Percentiles rank a stretch among this genome's conserved stretches.
Conservation (phyloP, 2,888 invertebrate genomes). For the Drosophila phalerata region DNA sequence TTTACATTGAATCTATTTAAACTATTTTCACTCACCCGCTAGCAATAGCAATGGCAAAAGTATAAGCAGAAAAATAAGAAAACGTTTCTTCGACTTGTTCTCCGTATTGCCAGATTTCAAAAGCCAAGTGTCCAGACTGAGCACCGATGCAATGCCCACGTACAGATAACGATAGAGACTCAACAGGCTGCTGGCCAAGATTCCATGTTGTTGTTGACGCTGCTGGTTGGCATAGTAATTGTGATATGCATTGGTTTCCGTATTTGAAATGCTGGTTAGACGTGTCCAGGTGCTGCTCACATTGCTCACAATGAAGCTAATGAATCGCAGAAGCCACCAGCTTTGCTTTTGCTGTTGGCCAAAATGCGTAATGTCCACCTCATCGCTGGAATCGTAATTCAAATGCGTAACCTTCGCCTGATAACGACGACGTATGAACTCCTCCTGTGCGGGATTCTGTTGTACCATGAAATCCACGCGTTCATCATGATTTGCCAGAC, state of each 20-base stretch:
- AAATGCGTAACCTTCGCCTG: conserved; percentile 67
- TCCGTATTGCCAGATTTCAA: conserved; percentile 77
- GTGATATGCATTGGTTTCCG: conserved; percentile 59
- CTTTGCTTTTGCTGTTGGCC: conserved; percentile 62
- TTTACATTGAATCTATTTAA: conserved; percentile 31
- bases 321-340: conserved; percentile 78
- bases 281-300: conserved; percentile 72
- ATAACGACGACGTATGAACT: conserved; percentile 84
- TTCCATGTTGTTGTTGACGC: conserved; percentile 66
- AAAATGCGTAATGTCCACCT: conserved; percentile 77
- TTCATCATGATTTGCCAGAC: conserved; percentile 88
- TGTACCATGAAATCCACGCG: conserved; percentile 85
- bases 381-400: conserved; percentile 84
- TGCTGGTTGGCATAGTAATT: conserved; percentile 66
- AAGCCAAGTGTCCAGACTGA: conserved; percentile 83
- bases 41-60: conserved; percentile 87
- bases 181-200: conserved; percentile 69
- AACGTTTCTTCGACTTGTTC: conserved; percentile 82
- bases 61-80: conserved; percentile 84
- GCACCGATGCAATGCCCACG: conserved; percentile 82
- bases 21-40: conserved; percentile 86
- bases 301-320: conserved; percentile 74
- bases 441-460: conserved; percentile 82
- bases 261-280: conserved; percentile 48
- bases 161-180: conserved; percentile 77